Evolutionary conservation across 2,113 vertebrate species (phyloP).

Genomic region (Otolemur garnettii): DNA sequence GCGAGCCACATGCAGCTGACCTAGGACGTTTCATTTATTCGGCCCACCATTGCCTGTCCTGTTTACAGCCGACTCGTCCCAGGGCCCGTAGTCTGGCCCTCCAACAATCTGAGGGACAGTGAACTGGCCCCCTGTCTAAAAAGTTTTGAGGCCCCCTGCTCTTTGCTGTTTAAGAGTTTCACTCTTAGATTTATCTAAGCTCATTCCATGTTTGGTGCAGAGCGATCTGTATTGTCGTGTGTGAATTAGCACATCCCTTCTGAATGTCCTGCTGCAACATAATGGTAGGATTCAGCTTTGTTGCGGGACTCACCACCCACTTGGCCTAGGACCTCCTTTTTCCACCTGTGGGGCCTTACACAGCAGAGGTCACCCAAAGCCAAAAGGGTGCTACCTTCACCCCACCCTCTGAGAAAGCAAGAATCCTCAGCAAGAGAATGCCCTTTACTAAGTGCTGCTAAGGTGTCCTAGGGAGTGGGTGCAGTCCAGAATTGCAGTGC

Average conservation of each 20-base stretch:
- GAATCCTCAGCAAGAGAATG: no score
- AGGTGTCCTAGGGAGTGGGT: background rate
- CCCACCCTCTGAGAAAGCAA: background rate
- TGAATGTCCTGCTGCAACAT: background rate
- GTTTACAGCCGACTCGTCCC: no score
- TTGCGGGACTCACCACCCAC: background rate
- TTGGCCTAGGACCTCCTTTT: background rate
- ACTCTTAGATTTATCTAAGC: background rate
- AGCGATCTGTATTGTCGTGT: background rate
- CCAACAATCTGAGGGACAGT: no score
- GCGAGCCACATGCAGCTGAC: no score
- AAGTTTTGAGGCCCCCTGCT: no score
- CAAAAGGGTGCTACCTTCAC: background rate
- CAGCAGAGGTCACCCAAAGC: background rate
- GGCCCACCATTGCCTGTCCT: no score
- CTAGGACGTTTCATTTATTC: no score
- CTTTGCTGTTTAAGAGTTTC: background rate
- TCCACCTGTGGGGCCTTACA: no score
- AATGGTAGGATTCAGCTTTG: background rate
- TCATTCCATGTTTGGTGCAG: background rate
- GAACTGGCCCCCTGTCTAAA: no score
- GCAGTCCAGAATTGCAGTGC: background rate
- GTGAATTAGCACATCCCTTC: background rate
- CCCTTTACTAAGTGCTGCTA: background rate
- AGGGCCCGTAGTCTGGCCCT: no score